These are phyloP conservation scores for Fissipunctia ypsillon DNA, from an alignment of 2,888 invertebrate genomes.

Conservation along the genomic window DNA sequence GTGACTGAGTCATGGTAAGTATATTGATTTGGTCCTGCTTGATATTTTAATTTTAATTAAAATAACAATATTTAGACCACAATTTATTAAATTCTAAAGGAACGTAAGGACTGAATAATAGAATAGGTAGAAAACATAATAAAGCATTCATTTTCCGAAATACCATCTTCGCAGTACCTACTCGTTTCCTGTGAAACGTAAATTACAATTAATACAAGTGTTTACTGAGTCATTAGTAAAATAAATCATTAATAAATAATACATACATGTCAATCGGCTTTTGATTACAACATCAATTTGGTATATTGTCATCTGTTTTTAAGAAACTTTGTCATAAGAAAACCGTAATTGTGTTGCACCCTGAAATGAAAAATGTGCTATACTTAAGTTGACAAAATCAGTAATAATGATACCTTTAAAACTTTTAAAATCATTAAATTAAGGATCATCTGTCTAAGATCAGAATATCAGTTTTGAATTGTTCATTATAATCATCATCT, in stretches of 20 bases:
- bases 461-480: conserved; percentile 67
- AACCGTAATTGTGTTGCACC: too few relatives aligned
- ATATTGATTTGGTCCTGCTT: not conserved
- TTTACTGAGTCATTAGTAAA: not conserved
- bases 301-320: not conserved
- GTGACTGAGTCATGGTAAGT: not conserved
- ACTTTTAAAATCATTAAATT: not conserved
- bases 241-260: not conserved
- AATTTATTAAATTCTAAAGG: not conserved
- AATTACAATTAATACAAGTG: not conserved
- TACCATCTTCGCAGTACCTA: not conserved
- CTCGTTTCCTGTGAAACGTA: not conserved
- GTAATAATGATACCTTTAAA: not conserved
- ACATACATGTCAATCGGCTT: not conserved
- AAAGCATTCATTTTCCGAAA: not conserved
- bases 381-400: too few relatives aligned
- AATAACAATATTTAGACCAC: too few relatives aligned
- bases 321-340: not conserved
- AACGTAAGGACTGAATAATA: not conserved
- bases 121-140: not conserved
- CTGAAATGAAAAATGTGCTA: not conserved
- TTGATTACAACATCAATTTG: not conserved
- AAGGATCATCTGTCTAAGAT: conserved; percentile 35
- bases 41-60: not conserved
- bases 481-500: conserved; percentile 60